Conservation (phyloP, 2,113 vertebrate genomes). For the Oriolus oriolus region DNA sequence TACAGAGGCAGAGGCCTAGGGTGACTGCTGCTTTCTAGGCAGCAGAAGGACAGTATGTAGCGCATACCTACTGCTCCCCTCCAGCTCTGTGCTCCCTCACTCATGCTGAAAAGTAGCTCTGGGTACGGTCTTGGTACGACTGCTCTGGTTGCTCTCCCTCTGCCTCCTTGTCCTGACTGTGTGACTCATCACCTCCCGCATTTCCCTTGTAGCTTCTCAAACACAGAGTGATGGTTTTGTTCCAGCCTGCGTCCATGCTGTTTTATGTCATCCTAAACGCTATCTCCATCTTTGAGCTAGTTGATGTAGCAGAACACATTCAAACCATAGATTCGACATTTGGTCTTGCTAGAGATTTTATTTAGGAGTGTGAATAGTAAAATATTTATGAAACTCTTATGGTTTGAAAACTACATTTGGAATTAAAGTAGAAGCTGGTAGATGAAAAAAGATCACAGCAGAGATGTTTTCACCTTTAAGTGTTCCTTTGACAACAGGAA, state of each 20-base stretch:
- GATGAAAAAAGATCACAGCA: not conserved
- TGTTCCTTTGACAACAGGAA: not conserved
- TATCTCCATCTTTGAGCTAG: not conserved
- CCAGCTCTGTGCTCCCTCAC: not conserved
- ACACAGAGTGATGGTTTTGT: accelerated
- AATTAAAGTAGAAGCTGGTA: not conserved
- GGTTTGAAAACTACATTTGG: not conserved
- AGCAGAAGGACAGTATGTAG: accelerated
- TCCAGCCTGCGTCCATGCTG: not conserved
- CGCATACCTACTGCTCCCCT: accelerated
- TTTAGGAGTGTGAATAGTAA: not conserved
- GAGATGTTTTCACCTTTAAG: not conserved
- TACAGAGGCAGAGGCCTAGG: not conserved
- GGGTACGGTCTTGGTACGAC: accelerated
- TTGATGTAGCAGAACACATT: not conserved
- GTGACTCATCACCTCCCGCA: accelerated
- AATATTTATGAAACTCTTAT: not conserved
- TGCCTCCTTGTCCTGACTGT: not conserved
- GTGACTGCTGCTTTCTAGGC: not conserved
- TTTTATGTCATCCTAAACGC: not conserved
- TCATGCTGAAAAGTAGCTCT: not conserved
- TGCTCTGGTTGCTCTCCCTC: not conserved
- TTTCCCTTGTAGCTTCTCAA: not conserved
- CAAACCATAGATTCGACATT: not conserved
- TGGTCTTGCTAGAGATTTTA: not conserved